These are phyloP conservation scores for Xenops minutus DNA, from an alignment of 2,797 vertebrate species.

Conservation along the genomic window DNA sequence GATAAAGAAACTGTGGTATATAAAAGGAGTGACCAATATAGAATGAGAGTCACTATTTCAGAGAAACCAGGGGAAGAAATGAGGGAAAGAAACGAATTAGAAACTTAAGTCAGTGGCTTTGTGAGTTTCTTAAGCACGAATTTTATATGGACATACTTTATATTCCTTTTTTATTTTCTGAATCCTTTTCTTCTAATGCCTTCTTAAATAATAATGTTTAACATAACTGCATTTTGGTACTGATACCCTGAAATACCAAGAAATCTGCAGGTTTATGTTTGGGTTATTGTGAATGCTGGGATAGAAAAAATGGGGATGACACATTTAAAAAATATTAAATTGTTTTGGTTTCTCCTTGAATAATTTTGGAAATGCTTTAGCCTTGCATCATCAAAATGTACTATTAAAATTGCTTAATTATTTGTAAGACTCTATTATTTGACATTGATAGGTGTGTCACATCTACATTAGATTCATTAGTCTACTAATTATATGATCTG, in stretches of 20 bases:
- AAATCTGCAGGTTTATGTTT: not conserved
- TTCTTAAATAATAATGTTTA: not conserved
- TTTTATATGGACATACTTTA: not conserved
- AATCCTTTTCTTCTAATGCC: not conserved
- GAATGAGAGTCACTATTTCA: not conserved
- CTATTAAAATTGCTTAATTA: not conserved
- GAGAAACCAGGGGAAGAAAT: not conserved
- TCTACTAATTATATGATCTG: not conserved
- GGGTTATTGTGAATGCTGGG: not conserved
- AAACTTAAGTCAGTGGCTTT: not conserved
- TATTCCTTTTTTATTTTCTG: not conserved
- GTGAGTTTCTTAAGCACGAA: not conserved
- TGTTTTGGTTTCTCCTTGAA: not conserved
- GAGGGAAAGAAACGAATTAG: not conserved
- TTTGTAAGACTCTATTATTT: not conserved
- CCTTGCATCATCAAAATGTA: not conserved
- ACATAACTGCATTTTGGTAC: not conserved
- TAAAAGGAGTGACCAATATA: not conserved
- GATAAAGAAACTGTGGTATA: not conserved
- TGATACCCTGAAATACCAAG: not conserved
- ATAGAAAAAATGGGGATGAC: not conserved
- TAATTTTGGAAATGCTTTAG: conserved; percentile 6
- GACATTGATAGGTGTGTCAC: not conserved
- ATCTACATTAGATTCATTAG: not conserved
- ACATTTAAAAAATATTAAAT: not conserved